phyloP scores from a whole-genome alignment of 1,140 invertebrate species.

The Hirudo medicinalis region DNA sequence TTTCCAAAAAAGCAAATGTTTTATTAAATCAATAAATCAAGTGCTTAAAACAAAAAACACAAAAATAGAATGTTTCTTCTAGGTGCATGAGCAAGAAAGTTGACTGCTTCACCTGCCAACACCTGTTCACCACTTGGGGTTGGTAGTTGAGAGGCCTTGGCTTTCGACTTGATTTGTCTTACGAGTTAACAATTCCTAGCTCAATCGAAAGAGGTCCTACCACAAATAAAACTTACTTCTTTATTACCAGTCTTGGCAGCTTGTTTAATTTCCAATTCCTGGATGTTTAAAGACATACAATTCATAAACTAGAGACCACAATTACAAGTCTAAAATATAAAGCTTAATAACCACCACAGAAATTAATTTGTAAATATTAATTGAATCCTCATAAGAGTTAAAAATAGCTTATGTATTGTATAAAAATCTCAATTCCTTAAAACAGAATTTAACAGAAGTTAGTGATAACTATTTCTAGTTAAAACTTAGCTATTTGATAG shows the following conservation, averaged over 20 bases:
- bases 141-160: neutral
- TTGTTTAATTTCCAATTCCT: conserved; percentile 78
- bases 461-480: too few relatives aligned
- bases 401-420: too few relatives aligned
- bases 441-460: too few relatives aligned
- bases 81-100: neutral
- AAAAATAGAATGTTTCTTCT: neutral
- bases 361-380: conserved; percentile 12
- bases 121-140: neutral
- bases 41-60: conserved; percentile 23
- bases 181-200: neutral
- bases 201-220: neutral
- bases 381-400: too few relatives aligned
- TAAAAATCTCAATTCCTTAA: too few relatives aligned
- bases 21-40: conserved; percentile 17
- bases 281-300: conserved; percentile 18
- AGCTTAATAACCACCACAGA: neutral
- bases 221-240: conserved; percentile 46
- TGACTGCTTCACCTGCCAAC: neutral
- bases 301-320: conserved; percentile 21
- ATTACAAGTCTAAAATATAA: conserved; percentile 3
- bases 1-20: conserved; percentile 18
- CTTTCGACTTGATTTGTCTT: neutral
- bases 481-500: neutral
- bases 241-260: conserved; percentile 72